Base-by-base conservation (phyloP, 2,113 vertebrate genomes). In the Petroica traversi region DNA sequence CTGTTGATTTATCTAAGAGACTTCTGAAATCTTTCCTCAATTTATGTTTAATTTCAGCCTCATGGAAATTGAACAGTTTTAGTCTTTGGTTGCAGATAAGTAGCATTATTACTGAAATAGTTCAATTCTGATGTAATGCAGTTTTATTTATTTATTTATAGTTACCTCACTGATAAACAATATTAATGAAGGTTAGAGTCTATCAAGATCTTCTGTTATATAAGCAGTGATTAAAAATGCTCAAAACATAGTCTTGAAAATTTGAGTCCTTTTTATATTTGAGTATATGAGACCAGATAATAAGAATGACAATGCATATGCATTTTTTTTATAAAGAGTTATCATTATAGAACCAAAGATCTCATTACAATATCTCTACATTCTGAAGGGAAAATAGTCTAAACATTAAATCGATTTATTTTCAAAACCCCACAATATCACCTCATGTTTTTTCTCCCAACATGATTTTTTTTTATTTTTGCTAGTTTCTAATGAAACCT, bases 391-490 rank as follows among this genome's bases (percentile, higher is more conserved):
- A 71, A 71, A 48, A 61, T 12, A 52, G 1, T 57, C 2, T 40
- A 66, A 63, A 36, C 0, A 38, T 31, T 34, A 11, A 54, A 40
- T 2, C 5, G 25, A 28, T 31, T 75, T 45, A 48, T 49, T 88
- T 29, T 12, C 23, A 63, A 82, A 66, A 8, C 0, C 2, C 0
- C 2, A 40, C 5, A 59, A 48, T 33, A 24, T 3, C 4, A 31
- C 6, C 4, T 36, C 6, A 4, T 14, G 23, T 49, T 69, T 61
- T 43, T 57, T 23, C 23, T 62, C 17, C 1, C 5, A 49, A 25
- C 4, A n/a, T 13, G 1, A 6, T 0, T 62, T 59, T 48, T 58
- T 52, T 11, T 6, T 63, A 6, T 28, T 86, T 83, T 72, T 25
- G 2, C 20, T 45, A 31, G 3, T 55, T 73, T 85, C 24, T 38